These are phyloP conservation scores for Macrotrachela quadricornifera DNA, from an alignment of 1,140 invertebrate species.

Conservation along the genomic window DNA sequence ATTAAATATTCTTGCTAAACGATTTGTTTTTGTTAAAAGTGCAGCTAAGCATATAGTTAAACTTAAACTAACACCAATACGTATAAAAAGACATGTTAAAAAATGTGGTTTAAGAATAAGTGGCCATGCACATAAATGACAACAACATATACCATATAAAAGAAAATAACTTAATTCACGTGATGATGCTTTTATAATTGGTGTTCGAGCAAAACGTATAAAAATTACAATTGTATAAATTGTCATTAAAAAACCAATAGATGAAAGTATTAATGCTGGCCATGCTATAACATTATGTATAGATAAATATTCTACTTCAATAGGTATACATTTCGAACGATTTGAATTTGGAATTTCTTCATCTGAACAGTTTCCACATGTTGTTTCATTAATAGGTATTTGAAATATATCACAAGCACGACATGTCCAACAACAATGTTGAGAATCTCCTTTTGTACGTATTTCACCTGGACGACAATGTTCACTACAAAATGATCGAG, in stretches of 20 bases:
- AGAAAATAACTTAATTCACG: constrained; percentile 27
- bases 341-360: no score
- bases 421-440: not conserved
- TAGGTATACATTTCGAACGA: no score
- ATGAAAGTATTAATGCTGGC: no score
- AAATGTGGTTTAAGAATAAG: constrained; percentile 37
- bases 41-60: constrained; percentile 50
- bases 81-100: constrained; percentile 38
- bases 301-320: no score
- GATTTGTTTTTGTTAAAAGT: constrained; percentile 52
- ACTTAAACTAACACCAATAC: constrained; percentile 45
- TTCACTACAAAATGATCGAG: not conserved
- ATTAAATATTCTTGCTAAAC: constrained; percentile 51
- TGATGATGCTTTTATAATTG: constrained; percentile 28
- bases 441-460: not conserved
- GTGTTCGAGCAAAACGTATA: constrained; percentile 22
- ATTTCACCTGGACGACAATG: not conserved
- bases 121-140: constrained; percentile 11
- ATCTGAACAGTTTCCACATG: no score
- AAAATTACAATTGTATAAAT: constrained; percentile 21
- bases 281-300: no score
- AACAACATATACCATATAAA: constrained; percentile 16
- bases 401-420: not conserved
- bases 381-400: not conserved
- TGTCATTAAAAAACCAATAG: constrained; percentile 30